Percentiles rank a stretch among this genome's conserved stretches.
Evolutionary conservation across 2,797 vertebrate genomes (phyloP).

Genomic region (Nyctibius grandis): DNA sequence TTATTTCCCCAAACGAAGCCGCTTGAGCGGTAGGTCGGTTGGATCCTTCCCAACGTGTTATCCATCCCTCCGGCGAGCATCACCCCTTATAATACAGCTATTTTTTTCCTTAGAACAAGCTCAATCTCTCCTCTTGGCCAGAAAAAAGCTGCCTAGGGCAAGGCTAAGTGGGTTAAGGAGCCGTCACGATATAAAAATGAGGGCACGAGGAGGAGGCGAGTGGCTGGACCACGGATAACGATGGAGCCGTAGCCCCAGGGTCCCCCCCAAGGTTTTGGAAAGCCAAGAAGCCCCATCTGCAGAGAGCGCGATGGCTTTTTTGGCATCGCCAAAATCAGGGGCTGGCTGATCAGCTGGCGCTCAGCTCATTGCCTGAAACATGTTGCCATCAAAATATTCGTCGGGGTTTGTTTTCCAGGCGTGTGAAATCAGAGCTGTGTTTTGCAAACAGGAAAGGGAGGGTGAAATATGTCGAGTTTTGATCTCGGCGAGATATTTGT

Average conservation of each 20-base stretch:
- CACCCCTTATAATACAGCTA: not conserved
- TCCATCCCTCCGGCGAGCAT: not conserved
- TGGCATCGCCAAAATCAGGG: not conserved
- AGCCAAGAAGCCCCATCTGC: not conserved
- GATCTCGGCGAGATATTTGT: not conserved
- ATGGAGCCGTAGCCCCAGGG: not conserved
- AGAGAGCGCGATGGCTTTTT: not conserved
- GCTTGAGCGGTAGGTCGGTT: accelerated
- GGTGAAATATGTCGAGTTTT: not conserved
- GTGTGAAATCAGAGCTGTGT: not conserved
- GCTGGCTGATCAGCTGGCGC: not conserved
- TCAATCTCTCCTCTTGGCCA: not conserved
- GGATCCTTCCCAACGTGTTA: not conserved
- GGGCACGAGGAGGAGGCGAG: not conserved
- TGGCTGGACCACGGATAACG: not conserved
- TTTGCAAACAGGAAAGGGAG: not conserved
- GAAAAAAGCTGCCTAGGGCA: not conserved
- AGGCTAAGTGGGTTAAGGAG: constrained; percentile 37
- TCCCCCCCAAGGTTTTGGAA: not conserved
- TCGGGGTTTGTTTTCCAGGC: not conserved
- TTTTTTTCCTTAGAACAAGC: not conserved
- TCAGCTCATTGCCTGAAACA: not conserved
- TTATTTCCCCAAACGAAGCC: not conserved
- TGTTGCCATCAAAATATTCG: accelerated
- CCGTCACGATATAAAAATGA: not conserved